Base-by-base conservation (phyloP, 1,140 invertebrate species). In the Euglossa dilemma region DNA sequence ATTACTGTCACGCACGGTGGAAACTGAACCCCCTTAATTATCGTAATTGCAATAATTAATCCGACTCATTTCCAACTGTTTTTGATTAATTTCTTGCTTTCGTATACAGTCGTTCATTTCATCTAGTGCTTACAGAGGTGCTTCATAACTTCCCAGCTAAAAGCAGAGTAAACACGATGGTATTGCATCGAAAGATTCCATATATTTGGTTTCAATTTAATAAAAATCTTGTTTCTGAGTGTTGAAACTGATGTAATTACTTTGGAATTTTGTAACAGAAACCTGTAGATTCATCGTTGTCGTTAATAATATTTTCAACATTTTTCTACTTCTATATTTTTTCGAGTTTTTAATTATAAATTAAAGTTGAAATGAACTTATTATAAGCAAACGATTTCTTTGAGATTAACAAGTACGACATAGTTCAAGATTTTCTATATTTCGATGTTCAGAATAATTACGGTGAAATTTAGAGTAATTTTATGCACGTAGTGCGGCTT, bases 21-120 rank as follows among this genome's bases (percentile, higher is more conserved):
- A 28, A 67, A 28, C 72, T 67, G 61, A 73, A n/a, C 47, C 54
- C 72, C 85, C 82, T 74, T 79, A 80, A 87, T 87, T 80, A 75
- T 74, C 77, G 66, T 82, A 87, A 87, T 86, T 86, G 78, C 77
- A 72, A 81, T 85, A 85, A 86, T 82, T 87, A 87, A 87, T 81
- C 69, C 67, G 73, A 64, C 74, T 86, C 77, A 82, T 81, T 87
- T 85, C 72, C 84, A 85, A 52, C 66, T 85, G 67, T 73, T 80
- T 85, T 64, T 85, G 84, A 87, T 87, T 87, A 85, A 87, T 85
- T 70, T 23, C 85, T 73, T 59, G 69, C 84, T 18, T 45, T 80
- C 67, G 57, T 72, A 80, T 63, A 57, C 85, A 80, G 63, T 77
- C 56, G 52, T 85, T 85, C 66, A 59, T 54, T 74, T 67, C 84